Evolutionary conservation across 2,888 invertebrate genomes (phyloP), one percentile per base, ranked within the genome.

Genomic region (Drymonia ruficornis): DNA sequence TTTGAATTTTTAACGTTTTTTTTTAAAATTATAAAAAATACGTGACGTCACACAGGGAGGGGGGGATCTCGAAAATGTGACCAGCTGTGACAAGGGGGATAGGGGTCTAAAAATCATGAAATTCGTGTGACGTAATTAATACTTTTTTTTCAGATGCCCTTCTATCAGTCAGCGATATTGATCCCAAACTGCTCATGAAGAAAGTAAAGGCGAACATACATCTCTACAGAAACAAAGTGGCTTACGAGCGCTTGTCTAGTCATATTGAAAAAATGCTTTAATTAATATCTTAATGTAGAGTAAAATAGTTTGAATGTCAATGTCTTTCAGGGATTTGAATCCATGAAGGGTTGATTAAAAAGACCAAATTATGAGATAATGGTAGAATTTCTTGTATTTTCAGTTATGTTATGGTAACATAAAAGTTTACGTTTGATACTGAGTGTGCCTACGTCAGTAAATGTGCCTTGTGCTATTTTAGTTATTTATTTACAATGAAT

Each of bases 201-300:
- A 95, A 95, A 83, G 89, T 95, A 19, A 89, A 93, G 56, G 87
- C 91, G 0, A 94, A 94, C 63, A 93, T 93, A 59, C 84, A 91
- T 49, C 86, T 95, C 48, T 94, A 95, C 63, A 89, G 95, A 59
- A 95, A 95, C 73, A 94, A 94, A 72, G 72, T 84, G 52, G 94
- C 90, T 6, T 92, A 90, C 53, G 91, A 92, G 56, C 79, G 80
- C 42, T 67, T 92, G 13, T 78, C 89, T 65, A 79, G 66, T 67
- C 90, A 91, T 61, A 73, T 89, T 58, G 87, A 90, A 61, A 87
- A 86, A 53, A 60, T 72, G 51, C 40, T 72, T 13, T 50, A 52
- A 49, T 13, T 50, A 52, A 49, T 36, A 51, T 23, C 45, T 53
- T 52, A 52, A 7, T 23, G 4, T n/a, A n/a, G n/a, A 23, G 4